Evolutionary conservation across 37 sponge, comb jelly and placozoan genomes (phyloP).

Genomic region (Beroe ovata): DNA sequence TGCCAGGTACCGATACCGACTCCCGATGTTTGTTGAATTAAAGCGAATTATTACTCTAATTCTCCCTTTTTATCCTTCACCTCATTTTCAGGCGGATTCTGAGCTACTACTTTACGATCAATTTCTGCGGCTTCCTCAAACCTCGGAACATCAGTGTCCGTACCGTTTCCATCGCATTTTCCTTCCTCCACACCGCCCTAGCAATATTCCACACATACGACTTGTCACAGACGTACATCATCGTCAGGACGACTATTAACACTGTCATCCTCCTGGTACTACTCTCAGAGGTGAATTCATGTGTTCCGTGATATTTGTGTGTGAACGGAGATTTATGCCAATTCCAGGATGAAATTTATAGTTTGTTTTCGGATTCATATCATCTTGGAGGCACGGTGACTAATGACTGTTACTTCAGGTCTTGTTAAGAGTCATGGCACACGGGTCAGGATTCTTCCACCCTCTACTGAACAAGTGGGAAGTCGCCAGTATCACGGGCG

Average conservation of each 20-base stretch:
- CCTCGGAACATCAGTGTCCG: conserved; percentile 9
- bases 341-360: too few species aligned
- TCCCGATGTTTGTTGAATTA: too few species aligned
- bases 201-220: background rate
- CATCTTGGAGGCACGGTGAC: too few species aligned
- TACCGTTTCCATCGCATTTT: conserved; percentile 20
- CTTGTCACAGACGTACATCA: conserved; percentile 27
- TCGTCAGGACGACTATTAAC: conserved; percentile 21
- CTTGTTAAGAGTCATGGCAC: conserved; percentile 8
- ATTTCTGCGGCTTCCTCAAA: background rate
- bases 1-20: too few species aligned
- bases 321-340: too few species aligned
- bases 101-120: conserved; percentile 5
- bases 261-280: conserved; percentile 30
- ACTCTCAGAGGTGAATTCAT: conserved; percentile 19
- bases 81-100: conserved; percentile 1
- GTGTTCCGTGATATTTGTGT: too few species aligned
- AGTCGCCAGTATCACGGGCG: conserved; percentile 19
- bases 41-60: too few species aligned
- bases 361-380: too few species aligned
- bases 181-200: conserved; percentile 41
- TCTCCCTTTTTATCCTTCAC: background rate
- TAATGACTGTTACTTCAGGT: conserved; percentile 11
- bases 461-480: conserved; percentile 46
- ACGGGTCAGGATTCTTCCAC: background rate